Percentiles rank a stretch among this genome's conserved stretches.
These are phyloP conservation scores for Phoxinus phoxinus DNA, from an alignment of 2,113 vertebrate species.

Conservation along the genomic window DNA sequence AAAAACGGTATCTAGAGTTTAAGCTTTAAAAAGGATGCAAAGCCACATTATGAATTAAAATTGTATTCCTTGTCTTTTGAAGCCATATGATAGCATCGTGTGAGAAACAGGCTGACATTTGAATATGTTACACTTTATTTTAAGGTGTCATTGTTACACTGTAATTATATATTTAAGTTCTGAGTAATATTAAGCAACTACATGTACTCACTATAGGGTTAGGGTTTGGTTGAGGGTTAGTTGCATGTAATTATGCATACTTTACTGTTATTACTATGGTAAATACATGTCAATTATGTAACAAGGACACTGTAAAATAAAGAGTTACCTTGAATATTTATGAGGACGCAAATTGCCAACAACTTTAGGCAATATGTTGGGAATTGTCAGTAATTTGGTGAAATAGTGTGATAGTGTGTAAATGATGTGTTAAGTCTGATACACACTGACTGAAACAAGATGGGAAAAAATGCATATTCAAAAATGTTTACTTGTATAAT, in stretches of 20 bases:
- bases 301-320: too few relatives aligned
- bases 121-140: too few relatives aligned
- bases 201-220: too few relatives aligned
- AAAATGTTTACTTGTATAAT: too few relatives aligned
- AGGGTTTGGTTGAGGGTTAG: too few relatives aligned
- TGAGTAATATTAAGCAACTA: too few relatives aligned
- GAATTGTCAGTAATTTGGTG: not conserved
- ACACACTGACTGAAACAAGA: not conserved
- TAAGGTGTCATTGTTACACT: too few relatives aligned
- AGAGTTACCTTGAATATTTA: not conserved
- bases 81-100: not conserved
- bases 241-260: too few relatives aligned
- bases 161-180: too few relatives aligned
- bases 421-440: not conserved
- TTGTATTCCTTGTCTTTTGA: not conserved
- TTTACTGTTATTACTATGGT: too few relatives aligned
- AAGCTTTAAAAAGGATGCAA: not conserved
- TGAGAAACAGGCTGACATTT: not conserved
- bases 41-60: not conserved
- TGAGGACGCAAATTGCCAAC: not conserved
- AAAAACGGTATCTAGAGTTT: not conserved
- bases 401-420: not conserved
- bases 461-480: not conserved
- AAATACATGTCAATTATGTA: too few relatives aligned
- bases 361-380: not conserved